These are phyloP conservation scores for Florisuga fusca DNA, from an alignment of 2,797 vertebrate species.

Conservation along the genomic window DNA sequence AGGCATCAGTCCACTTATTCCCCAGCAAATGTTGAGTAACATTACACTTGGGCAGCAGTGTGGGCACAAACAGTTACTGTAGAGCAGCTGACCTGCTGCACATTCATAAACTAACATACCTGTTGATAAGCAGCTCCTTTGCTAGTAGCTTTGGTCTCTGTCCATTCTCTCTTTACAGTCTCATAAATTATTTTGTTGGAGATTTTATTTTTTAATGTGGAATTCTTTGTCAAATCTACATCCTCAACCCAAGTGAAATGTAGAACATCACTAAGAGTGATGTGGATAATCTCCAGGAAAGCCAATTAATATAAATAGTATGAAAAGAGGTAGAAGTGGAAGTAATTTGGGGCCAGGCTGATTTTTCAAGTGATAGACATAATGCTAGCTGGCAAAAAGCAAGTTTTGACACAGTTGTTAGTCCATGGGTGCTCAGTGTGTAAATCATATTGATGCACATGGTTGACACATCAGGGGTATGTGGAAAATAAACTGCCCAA, in stretches of 20 bases:
- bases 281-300: neutral
- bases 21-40: rapidly evolving
- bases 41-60: rapidly evolving
- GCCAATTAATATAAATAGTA: neutral
- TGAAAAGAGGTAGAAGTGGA: neutral
- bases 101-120: neutral
- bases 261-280: neutral
- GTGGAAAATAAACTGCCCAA: constrained; percentile 54
- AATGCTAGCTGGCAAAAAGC: neutral
- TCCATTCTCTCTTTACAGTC: neutral
- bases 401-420: constrained; percentile 30
- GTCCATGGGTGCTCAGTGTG: neutral
- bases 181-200: neutral
- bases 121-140: neutral
- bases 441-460: constrained; percentile 21
- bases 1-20: neutral
- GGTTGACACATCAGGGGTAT: neutral
- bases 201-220: neutral
- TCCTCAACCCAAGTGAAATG: neutral
- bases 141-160: neutral
- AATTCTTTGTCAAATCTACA: neutral
- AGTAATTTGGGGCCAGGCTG: neutral
- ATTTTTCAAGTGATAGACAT: neutral
- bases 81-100: neutral
- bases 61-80: neutral